Conservation (phyloP, 1,140 invertebrate species). For the Aphelinus certus region DNA sequence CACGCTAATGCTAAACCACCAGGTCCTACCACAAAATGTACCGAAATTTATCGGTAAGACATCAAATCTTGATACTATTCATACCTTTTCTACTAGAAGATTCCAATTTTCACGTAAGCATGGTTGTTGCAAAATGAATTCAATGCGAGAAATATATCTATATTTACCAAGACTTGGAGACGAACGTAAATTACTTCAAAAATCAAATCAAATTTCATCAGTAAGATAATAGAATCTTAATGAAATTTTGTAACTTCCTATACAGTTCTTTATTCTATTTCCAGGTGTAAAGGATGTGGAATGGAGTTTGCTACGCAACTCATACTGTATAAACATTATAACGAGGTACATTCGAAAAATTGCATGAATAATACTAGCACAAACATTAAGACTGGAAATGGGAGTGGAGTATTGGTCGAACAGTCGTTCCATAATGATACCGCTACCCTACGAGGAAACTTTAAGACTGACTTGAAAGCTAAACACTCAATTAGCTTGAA, state of each 20-base stretch:
- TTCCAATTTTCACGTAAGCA: background rate
- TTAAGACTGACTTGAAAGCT: slow-evolving; percentile 65
- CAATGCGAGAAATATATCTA: background rate
- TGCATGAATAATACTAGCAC: slow-evolving; percentile 48
- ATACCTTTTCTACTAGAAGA: background rate
- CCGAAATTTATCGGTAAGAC: slow-evolving; percentile 57
- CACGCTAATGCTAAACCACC: slow-evolving; percentile 59
- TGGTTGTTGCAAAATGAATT: too few relatives aligned
- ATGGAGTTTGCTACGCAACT: slow-evolving; percentile 55
- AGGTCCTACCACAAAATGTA: slow-evolving; percentile 52
- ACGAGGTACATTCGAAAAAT: slow-evolving; percentile 55
- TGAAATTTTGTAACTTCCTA: background rate
- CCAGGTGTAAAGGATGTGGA: slow-evolving; percentile 60
- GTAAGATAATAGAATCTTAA: background rate
- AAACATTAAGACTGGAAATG: slow-evolving; percentile 62
- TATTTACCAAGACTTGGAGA: background rate
- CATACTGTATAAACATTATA: slow-evolving; percentile 58
- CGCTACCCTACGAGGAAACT: slow-evolving; percentile 52
- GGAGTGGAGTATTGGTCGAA: slow-evolving; percentile 55
- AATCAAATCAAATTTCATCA: too few relatives aligned
- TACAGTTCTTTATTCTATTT: slow-evolving; percentile 26
- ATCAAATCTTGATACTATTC: background rate
- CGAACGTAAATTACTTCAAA: too few relatives aligned
- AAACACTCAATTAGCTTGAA: slow-evolving; percentile 49
- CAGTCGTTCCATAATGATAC: slow-evolving; percentile 54